These are phyloP conservation scores for Sula dactylatra DNA, from an alignment of 2,113 vertebrate genomes.

Conservation along the genomic window DNA sequence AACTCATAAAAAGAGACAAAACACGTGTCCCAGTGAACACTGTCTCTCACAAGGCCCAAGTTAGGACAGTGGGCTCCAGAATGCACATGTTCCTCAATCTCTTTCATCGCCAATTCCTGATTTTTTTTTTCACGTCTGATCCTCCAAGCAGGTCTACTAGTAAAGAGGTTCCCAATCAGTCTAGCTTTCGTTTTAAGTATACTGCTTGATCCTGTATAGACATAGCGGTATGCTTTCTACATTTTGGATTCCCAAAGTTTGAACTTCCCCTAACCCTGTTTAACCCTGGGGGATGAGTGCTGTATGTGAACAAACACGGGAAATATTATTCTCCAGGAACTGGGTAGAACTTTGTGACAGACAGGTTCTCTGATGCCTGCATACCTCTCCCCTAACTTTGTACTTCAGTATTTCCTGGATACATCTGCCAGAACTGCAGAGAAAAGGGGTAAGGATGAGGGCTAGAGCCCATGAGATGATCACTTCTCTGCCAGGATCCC, in stretches of 20 bases:
- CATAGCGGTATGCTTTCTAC: background rate
- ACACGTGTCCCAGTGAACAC: background rate
- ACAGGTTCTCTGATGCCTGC: background rate
- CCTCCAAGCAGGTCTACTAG: background rate
- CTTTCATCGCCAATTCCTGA: background rate
- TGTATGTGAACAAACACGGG: background rate
- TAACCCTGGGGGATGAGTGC: background rate
- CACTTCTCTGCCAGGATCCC: background rate
- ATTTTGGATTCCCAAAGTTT: background rate
- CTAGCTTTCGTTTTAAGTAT: background rate
- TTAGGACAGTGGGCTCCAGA: background rate
- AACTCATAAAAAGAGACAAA: background rate
- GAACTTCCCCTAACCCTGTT: background rate
- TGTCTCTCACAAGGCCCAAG: background rate
- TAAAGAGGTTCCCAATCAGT: background rate
- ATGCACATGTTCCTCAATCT: background rate
- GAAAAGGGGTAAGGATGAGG: background rate
- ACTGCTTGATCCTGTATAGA: background rate
- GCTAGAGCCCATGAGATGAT: background rate
- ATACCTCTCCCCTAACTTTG: background rate
- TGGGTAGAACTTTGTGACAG: background rate
- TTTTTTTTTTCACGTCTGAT: background rate
- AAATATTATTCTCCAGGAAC: background rate
- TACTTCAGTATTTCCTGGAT: background rate
- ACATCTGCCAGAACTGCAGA: background rate